Evolutionary conservation across 2,888 invertebrate species (phyloP).

Genomic region (Dorcus parallelipipedus): DNA sequence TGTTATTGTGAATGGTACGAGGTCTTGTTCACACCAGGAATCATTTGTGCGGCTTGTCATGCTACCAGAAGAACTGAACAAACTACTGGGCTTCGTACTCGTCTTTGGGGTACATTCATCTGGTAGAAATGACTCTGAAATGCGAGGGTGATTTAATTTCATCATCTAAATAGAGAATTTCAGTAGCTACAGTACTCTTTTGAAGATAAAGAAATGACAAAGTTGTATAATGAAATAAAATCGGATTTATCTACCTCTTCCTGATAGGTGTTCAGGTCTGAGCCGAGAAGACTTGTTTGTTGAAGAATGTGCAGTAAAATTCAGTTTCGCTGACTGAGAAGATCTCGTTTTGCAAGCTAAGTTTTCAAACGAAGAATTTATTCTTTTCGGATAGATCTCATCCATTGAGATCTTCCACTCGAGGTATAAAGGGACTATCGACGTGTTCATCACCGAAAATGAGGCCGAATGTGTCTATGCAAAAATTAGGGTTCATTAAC

Average conservation of each 20-base stretch:
- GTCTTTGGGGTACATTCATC: not conserved
- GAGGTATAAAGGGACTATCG: conserved; percentile 32
- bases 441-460: conserved; percentile 35
- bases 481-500: not conserved
- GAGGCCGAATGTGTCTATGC: conserved; percentile 31
- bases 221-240: not conserved
- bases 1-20: conserved; percentile 54
- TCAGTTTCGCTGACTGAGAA: not conserved
- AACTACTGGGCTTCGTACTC: not conserved
- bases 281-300: not conserved
- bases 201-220: not conserved
- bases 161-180: too few species aligned
- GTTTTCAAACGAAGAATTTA: conserved; percentile 3
- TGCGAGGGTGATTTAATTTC: too few species aligned
- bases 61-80: conserved; percentile 28
- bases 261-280: conserved; percentile 15
- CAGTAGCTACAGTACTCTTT: not conserved
- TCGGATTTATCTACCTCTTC: conserved; percentile 14
- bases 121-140: too few species aligned
- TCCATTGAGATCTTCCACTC: conserved; percentile 29
- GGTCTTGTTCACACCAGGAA: conserved; percentile 23
- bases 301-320: not conserved
- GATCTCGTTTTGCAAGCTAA: not conserved
- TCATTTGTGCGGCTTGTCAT: conserved; percentile 20
- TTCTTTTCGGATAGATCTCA: conserved; percentile 21